These are phyloP conservation scores for Uromys caudimaculatus DNA, from an alignment of 2,797 vertebrate genomes.

Conservation along the genomic window DNA sequence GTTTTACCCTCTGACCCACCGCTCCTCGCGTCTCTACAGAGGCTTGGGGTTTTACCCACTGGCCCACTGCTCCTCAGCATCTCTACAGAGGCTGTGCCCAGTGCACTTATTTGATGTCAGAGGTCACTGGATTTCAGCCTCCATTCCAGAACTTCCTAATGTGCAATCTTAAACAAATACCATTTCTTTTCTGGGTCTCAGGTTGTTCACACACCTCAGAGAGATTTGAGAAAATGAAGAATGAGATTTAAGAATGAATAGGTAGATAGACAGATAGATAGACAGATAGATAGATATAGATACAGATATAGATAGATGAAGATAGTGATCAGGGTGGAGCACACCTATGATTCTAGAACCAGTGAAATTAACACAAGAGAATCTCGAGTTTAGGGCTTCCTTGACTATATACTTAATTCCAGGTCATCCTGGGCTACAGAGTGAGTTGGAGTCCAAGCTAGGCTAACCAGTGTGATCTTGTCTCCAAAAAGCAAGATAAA, in stretches of 20 bases:
- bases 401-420: neutral
- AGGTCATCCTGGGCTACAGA: neutral
- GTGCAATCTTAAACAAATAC: neutral
- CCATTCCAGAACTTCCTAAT: constrained; percentile 27
- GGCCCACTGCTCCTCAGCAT: neutral
- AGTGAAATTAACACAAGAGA: neutral
- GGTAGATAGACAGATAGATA: neutral
- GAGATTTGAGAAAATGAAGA: neutral
- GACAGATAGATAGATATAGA: neutral
- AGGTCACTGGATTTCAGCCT: neutral
- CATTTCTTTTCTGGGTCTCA: neutral
- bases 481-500: neutral
- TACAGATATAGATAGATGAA: neutral
- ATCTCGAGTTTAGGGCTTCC: neutral
- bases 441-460: neutral
- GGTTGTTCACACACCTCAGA: neutral
- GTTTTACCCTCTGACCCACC: neutral
- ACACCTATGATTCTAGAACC: neutral
- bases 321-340: neutral
- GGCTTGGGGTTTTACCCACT: neutral
- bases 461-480: neutral
- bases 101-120: neutral
- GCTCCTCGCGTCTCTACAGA: neutral
- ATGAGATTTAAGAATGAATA: neutral
- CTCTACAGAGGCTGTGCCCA: neutral